Base-by-base conservation (phyloP, 1,140 invertebrate genomes). In the Leptonema lineaticorne region DNA sequence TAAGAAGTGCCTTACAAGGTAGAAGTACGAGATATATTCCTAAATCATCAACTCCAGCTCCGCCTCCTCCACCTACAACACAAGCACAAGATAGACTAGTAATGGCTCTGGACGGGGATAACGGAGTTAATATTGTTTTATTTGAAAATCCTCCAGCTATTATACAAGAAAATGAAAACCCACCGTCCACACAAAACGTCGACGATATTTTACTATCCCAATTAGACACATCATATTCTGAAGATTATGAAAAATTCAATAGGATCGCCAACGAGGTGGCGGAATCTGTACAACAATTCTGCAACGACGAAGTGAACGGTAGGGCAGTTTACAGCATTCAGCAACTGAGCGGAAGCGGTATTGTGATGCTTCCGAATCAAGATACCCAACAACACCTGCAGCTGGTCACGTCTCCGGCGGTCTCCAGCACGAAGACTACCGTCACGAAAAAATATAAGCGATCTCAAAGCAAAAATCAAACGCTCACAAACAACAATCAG, bases 1-100 rank as follows among this genome's bases (percentile, higher is more conserved):
- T 94, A 67, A 81, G 92, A 70, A 92, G 88, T 76, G 92, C 92
- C 8, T 83, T 94, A 22, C 91, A 93, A 76, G 92, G 92, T 76
- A 87, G 84, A 82, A 83, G 76, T 60, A 86, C 81, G 72, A 81
- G 80, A 76, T 89, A 87, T 80, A 86, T 79, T 78, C 81, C 76
- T 74, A 77, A 74, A 73, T 77, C 26, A 27, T 82, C 74, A 73
- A 82, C 82, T 71, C 76, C 76, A 72, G 71, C 77, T 65, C 64
- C 76, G 26, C 81, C 78, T 57, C 81, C 78, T 60, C 78, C 59
- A 63, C 82, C 77, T 64, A 84, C 78, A 78, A 80, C 79, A 59
- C 77, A 69, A 73, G 82, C 77, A 71, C 80, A 72, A 74, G 82
- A 75, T 72, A 76, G 33, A 70, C 77, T 57, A 75, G 79, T 73